Evolutionary conservation across 2,797 vertebrate genomes (phyloP), one percentile per base, ranked within the genome.

Genomic region (Gymnothorax reevesii): DNA sequence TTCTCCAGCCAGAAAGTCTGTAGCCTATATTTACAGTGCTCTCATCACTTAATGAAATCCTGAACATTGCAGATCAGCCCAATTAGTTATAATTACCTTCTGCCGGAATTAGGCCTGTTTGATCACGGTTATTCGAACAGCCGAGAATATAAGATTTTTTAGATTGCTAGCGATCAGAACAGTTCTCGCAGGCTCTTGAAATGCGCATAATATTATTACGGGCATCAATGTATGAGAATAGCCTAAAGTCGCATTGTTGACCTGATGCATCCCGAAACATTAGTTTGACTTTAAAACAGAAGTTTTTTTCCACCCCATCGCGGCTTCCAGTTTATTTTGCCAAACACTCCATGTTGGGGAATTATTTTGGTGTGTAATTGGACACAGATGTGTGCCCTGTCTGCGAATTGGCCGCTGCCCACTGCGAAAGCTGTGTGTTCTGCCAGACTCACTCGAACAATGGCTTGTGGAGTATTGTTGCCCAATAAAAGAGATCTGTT

Each of bases 371-470:
- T 91, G 88, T 93, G 92, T 95, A 96, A 96, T 90, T 54, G 92
- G 92, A 94, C 92, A 87, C 95, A 96, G 95, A 96, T 96, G 95
- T 95, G 92, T 87, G 90, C 75, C 89, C 79, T 2, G 87, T 92
- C 91, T 91, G 93, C 87, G 93, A 91, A 88, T 93, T 92, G 91
- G 86, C 91, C 93, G 91, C 91, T 71, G 15, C 57, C 77, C 79
- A 42, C 84, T 83, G 25, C 66, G 52, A 84, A 20, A 59, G 82
- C 73, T 3, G 71, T n/a, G 15, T 69, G 62, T 22, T 87, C 52
- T 82, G 83, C 57, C 85, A 86, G 85, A 64, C n/a, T 9, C 42
- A 33, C 55, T 42, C 57, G 20, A 71, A 84, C 82, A 83, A 83
- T 66, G 62, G 62, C 62, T n/a, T 66, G n/a, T 20, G 20, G 60